These are phyloP conservation scores for Mesochorus sp. DNA, from an alignment of 2,888 invertebrate genomes.

Conservation along the genomic window DNA sequence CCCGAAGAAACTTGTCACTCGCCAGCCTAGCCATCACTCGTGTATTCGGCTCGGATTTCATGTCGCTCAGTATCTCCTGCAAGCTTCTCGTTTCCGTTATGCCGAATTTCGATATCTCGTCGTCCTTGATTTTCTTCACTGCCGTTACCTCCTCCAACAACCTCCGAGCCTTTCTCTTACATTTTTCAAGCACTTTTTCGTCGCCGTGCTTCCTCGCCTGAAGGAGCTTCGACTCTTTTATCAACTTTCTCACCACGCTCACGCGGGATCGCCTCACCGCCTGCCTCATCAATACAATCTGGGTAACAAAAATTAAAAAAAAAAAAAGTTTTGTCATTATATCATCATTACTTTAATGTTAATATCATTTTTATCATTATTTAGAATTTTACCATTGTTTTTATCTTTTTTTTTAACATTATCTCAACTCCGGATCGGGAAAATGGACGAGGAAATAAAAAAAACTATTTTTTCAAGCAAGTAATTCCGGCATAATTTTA, in stretches of 20 bases:
- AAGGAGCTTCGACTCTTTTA: conserved; percentile 71
- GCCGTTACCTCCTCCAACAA: conserved; percentile 71
- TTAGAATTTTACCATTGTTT: too few relatives aligned
- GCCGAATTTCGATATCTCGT: conserved; percentile 75
- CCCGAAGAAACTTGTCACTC: conserved; percentile 67
- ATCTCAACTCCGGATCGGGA: too few relatives aligned
- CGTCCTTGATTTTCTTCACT: conserved; percentile 75
- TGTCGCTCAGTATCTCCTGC: conserved; percentile 68
- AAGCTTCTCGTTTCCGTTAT: conserved; percentile 66
- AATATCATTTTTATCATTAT: not conserved
- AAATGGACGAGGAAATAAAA: too few relatives aligned
- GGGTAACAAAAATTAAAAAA: not conserved
- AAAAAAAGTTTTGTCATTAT: too few relatives aligned
- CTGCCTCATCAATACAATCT: conserved; percentile 76
- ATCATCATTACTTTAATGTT: not conserved
- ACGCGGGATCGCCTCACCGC: conserved; percentile 72
- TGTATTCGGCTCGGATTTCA: conserved; percentile 55
- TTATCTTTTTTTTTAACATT: too few relatives aligned
- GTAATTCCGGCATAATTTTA: too few relatives aligned
- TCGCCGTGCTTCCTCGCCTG: conserved; percentile 69
- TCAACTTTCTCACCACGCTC: conserved; percentile 70
- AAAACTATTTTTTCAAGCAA: too few relatives aligned
- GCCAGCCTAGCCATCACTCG: conserved; percentile 71
- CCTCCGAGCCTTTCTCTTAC: conserved; percentile 71
- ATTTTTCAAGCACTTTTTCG: conserved; percentile 73